These are phyloP conservation scores for Actinemys pallida DNA, from an alignment of 2,113 vertebrate genomes.

Conservation along the genomic window DNA sequence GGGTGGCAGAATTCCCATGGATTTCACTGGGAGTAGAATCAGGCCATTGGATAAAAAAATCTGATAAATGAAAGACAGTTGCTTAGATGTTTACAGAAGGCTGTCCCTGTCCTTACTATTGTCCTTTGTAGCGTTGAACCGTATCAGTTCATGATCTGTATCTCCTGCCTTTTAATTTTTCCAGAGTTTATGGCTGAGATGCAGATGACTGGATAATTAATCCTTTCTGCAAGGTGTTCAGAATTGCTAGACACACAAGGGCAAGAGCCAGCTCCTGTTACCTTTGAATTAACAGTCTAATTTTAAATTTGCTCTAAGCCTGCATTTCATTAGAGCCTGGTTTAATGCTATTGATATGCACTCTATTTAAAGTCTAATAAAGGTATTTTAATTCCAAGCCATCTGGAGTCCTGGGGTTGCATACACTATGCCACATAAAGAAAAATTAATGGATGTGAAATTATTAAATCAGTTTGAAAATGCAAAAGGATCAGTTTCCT, in stretches of 20 bases:
- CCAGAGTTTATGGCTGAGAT: constrained; percentile 21
- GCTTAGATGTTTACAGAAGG: background rate
- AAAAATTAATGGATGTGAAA: background rate
- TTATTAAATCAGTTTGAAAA: constrained; percentile 55
- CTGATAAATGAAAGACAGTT: rapidly evolving
- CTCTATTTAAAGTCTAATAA: constrained; percentile 34
- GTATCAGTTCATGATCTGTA: rapidly evolving
- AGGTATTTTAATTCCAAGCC: constrained; percentile 19
- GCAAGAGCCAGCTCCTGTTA: constrained; percentile 2
- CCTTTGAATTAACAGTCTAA: constrained; percentile 11
- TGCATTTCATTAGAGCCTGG: constrained; percentile 10
- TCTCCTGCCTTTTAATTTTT: constrained; percentile 12
- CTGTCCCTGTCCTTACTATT: rapidly evolving
- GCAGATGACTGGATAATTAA: background rate
- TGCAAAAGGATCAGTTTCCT: background rate
- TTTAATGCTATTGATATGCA: constrained; percentile 17
- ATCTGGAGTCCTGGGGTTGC: background rate
- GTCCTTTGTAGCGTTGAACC: background rate
- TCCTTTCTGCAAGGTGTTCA: constrained; percentile 12
- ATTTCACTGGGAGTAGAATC: rapidly evolving
- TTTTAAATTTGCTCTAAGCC: background rate
- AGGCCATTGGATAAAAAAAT: background rate
- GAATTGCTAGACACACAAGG: background rate
- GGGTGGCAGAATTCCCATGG: rapidly evolving
- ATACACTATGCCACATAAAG: background rate